Base-by-base conservation (phyloP, 2,113 vertebrate species). In the Lagenorhynchus albirostris region DNA sequence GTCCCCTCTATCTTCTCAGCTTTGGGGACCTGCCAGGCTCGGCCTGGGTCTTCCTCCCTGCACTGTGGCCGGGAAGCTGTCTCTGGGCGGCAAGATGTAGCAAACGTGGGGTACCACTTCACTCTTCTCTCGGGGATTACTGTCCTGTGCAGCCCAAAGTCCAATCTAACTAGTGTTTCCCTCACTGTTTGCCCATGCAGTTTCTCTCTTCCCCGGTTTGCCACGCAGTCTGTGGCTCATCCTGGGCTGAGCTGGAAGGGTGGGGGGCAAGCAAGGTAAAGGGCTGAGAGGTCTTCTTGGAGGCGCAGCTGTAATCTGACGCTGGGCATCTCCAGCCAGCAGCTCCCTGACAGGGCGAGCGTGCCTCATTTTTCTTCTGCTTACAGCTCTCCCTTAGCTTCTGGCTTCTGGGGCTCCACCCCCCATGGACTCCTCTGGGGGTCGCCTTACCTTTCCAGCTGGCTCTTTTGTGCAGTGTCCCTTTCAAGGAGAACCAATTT, bases 51-150 rank as follows among this genome's bases (percentile, higher is more conserved):
- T 73, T 47, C 5, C 13, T 65, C 12, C 41, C n/a, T 50, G 20
- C 31, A 3, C 67, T 38, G 14, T 63, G 33, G 3, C 20, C 36
- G 17, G 18, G 47, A 47, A 26, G 58, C 15, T 83, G 21, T 74
- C 60, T 62, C 80, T 8, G 3, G 26, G 36, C 2, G 10, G 25
- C 47, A 68, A 38, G 47, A 10, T 13, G 14, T 44, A 63, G 11
- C 47, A 62, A 6, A 41, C 6, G 2, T 4, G 31, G 15, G 12
- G 8, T 2, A 6, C 14, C 15, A 1, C 11, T 62, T 76, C 38
- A 76, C 13, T 50, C 47, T n/a, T 55, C 8, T 41, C 9, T n/a
- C 0, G 1, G 18, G 36, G 25, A 41, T 55, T 55, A 47, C 26
- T 63, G 55, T 50, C 38, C 8, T 58, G 17, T n/a, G 38, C 8